phyloP scores from a whole-genome alignment of 2,113 vertebrate species.

The Talpa occidentalis region DNA sequence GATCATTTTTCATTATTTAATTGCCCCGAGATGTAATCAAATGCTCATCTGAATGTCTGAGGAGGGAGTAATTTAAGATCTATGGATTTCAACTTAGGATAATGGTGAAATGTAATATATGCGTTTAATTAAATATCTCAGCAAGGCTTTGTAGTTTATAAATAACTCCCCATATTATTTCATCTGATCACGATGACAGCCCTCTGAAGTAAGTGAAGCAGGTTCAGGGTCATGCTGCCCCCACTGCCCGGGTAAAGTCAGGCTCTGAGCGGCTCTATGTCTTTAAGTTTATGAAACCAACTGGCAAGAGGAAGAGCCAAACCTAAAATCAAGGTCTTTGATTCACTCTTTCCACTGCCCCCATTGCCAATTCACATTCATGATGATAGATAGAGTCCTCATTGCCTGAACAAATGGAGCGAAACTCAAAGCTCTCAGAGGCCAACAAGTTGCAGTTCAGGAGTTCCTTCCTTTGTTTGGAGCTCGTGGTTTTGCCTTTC shows the following conservation, averaged over 20 bases:
- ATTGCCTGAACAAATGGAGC: neutral
- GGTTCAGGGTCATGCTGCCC: neutral
- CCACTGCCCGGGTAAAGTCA: neutral
- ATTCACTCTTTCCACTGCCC: neutral
- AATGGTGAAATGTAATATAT: neutral
- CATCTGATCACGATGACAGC: neutral
- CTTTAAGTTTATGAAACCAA: neutral
- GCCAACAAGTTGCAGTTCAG: neutral
- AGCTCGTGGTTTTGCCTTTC: neutral
- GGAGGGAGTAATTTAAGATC: neutral
- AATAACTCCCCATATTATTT: neutral
- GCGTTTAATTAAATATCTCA: slow-evolving; percentile 8
- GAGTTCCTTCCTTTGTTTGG: neutral
- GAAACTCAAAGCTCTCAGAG: neutral
- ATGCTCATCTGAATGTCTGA: slow-evolving; percentile 2
- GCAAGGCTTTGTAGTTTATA: neutral
- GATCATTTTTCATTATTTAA: neutral
- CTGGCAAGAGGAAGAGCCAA: neutral
- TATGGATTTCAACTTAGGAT: neutral
- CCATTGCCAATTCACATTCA: neutral
- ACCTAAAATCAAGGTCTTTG: neutral
- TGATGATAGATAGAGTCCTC: neutral
- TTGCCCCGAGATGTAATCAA: neutral
- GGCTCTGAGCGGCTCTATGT: neutral
- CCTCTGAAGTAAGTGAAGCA: neutral